Evolutionary conservation across 2,113 vertebrate genomes (phyloP), one percentile per base, ranked within the genome.

Genomic region (Sturnira hondurensis): DNA sequence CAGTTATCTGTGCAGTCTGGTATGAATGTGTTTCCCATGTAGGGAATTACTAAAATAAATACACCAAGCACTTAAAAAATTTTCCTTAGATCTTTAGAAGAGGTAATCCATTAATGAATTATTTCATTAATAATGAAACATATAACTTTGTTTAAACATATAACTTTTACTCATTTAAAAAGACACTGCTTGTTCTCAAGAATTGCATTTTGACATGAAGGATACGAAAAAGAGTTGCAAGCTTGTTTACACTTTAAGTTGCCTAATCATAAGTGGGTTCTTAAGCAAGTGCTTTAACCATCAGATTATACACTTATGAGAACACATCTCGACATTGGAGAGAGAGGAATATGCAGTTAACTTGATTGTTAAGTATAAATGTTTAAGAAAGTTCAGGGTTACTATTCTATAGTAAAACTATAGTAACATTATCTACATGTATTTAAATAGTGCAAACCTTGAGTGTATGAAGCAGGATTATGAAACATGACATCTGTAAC

Each of bases 61-160:
- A 84, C 31, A 50, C 43, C 89, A 93, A 58, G n/a, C 24, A 86
- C 89, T 86, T 78, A 47, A 54, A 85, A 85, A 17, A 38, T 86
- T 95, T 89, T 91, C 26, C 71, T 91, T 86, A 88, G 41, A 81
- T 88, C 67, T 82, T 92, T 80, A 38, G 2, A 63, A 70, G n/a
- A 90, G 12, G 7, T 89, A 65, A 54, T 85, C 73, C 11, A 41
- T 87, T 90, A 83, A 36, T 87, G 47, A 84, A 61, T 91, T 92
- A 63, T 58, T 82, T 71, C 9, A 96, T n/a, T n/a, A n/a, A n/a
- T n/a, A n/a, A n/a, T n/a, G n/a, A n/a, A n/a, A n/a, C n/a, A n/a
- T n/a, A n/a, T n/a, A n/a, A n/a, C n/a, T n/a, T n/a, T 92, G 20
- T 28, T 86, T 89, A 95, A 84, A 52, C 90, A 58, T 52, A 56